A percentile compares a stretch with the other conserved stretches of the same genome.
Conservation (phyloP, 2,888 invertebrate genomes). For the Ormyrus pomaceus region DNA sequence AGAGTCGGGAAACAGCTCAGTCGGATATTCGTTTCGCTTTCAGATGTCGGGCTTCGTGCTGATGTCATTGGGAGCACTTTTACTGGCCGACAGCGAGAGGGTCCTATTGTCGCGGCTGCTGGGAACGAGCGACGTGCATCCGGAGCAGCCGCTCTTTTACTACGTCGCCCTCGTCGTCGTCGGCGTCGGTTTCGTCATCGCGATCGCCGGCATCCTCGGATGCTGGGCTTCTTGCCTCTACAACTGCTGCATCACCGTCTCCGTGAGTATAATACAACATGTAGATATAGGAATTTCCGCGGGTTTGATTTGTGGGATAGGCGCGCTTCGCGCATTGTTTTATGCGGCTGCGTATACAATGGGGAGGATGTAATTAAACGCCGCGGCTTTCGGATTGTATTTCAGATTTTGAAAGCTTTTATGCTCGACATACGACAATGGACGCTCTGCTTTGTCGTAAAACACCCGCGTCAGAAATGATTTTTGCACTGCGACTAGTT, state of each 20-base stretch:
- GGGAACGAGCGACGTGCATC: constrained; percentile 79
- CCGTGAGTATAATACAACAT: constrained; percentile 77
- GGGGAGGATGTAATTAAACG: no score
- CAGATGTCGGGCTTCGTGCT: constrained; percentile 85
- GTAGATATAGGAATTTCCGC: no score
- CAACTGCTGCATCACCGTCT: constrained; percentile 84
- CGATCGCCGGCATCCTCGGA: constrained; percentile 84
- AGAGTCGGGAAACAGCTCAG: not conserved
- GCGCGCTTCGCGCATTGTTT: no score
- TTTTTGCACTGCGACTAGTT: no score
- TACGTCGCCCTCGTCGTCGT: constrained; percentile 85
- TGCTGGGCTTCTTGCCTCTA: constrained; percentile 89
- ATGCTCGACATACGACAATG: no score
- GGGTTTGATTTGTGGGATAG: no score
- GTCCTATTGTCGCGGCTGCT: constrained; percentile 85
- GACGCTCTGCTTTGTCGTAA: no score
- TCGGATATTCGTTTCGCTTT: constrained; percentile 64
- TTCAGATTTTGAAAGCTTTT: no score
- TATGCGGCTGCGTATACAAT: no score
- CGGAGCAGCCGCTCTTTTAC: constrained; percentile 86
- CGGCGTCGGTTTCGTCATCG: constrained; percentile 83
- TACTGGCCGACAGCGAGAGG: constrained; percentile 84
- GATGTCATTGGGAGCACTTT: constrained; percentile 84
- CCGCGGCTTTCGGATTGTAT: no score
- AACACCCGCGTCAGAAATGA: no score